Conservation (phyloP, 2,113 vertebrate species). For the Ictidomys tridecemlineatus region DNA sequence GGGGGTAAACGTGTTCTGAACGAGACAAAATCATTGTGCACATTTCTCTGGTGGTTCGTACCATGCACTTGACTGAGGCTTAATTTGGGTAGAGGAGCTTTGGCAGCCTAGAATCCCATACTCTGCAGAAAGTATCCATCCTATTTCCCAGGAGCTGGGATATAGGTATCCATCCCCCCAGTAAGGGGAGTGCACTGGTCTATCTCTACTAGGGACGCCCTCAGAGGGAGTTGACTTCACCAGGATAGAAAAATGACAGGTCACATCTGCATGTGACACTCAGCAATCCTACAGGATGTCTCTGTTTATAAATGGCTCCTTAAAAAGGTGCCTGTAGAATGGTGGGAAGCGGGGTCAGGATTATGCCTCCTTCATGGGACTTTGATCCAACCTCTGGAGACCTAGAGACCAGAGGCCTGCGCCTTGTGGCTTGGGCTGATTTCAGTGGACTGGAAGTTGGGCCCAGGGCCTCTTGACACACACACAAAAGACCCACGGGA, state of each 20-base stretch:
- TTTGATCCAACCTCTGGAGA: neutral
- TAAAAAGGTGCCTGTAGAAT: neutral
- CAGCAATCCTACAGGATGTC: too few species aligned
- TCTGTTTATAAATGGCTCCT: neutral
- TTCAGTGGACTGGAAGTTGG: neutral
- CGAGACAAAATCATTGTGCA: neutral
- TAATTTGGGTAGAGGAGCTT: neutral
- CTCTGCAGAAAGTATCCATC: neutral
- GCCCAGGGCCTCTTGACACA: neutral
- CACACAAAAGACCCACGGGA: neutral
- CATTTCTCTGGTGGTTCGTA: too few species aligned
- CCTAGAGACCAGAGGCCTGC: neutral
- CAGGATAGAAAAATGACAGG: neutral
- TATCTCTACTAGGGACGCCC: neutral
- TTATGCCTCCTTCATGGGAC: neutral
- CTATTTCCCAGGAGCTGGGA: rapidly evolving
- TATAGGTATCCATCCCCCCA: neutral
- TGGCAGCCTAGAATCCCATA: neutral
- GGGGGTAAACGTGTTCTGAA: neutral
- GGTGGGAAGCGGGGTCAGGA: too few species aligned
- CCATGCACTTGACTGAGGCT: neutral
- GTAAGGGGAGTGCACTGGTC: neutral
- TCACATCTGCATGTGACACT: too few species aligned
- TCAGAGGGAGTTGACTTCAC: rapidly evolving
- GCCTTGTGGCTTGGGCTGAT: too few species aligned